Percentiles rank a stretch among this genome's conserved stretches.
phyloP scores from a whole-genome alignment of 2,888 invertebrate genomes.

The Horisme vitalbata region DNA sequence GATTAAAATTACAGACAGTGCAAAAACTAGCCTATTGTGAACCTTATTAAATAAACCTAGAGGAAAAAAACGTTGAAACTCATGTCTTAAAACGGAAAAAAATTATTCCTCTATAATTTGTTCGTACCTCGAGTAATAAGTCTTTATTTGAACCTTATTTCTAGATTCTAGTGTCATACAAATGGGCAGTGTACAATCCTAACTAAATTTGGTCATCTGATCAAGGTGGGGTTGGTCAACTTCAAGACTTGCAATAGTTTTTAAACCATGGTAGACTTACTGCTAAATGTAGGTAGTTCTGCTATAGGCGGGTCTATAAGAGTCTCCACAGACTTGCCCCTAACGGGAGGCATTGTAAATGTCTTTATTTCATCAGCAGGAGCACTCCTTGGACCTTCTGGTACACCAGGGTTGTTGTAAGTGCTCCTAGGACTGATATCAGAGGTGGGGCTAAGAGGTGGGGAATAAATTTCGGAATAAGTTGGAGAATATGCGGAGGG shows the following conservation, averaged over 20 bases:
- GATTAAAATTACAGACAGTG: slow-evolving; percentile 37
- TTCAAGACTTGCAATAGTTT: slow-evolving; percentile 8
- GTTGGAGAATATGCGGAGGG: slow-evolving; percentile 75
- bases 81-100: too few species aligned
- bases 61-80: too few species aligned
- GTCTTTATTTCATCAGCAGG: slow-evolving; percentile 69
- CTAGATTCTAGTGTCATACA: slow-evolving; percentile 42
- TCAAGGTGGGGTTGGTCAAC: slow-evolving; percentile 28
- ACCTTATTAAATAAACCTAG: slow-evolving; percentile 25
- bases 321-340: slow-evolving; percentile 73
- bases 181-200: slow-evolving; percentile 47
- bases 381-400: slow-evolving; percentile 70
- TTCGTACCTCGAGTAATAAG: too few species aligned
- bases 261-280: slow-evolving; percentile 77
- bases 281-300: slow-evolving; percentile 66
- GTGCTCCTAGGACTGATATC: slow-evolving; percentile 71
- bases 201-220: slow-evolving; percentile 14
- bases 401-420: slow-evolving; percentile 64
- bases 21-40: slow-evolving; percentile 44
- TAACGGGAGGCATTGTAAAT: slow-evolving; percentile 67
- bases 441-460: slow-evolving; percentile 73
- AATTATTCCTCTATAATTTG: too few species aligned
- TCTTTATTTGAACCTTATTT: not conserved
- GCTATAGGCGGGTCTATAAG: slow-evolving; percentile 67
- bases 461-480: slow-evolving; percentile 78